These are phyloP conservation scores for Mystacides longicornis DNA, from an alignment of 2,888 invertebrate genomes.

Conservation along the genomic window DNA sequence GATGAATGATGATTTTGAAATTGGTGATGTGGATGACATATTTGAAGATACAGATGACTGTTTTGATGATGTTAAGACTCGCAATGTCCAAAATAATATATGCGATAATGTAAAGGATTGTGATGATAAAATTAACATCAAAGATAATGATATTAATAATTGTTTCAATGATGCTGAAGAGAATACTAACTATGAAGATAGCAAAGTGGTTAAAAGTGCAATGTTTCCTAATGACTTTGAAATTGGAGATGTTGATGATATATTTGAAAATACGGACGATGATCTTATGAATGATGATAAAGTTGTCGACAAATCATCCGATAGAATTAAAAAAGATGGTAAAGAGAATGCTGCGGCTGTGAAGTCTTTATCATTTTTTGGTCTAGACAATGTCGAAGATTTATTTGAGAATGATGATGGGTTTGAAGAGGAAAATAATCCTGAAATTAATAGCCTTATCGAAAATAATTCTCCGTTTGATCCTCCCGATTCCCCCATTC, in stretches of 20 bases:
- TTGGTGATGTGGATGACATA: slow-evolving; percentile 40
- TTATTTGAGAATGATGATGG: slow-evolving; percentile 35
- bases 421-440: neutral
- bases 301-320: neutral
- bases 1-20: slow-evolving; percentile 34
- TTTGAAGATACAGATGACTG: slow-evolving; percentile 31
- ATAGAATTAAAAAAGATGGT: too few relatives aligned
- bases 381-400: slow-evolving; percentile 44
- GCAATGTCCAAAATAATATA: neutral
- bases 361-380: slow-evolving; percentile 38
- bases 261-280: slow-evolving; percentile 33
- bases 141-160: neutral
- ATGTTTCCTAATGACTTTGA: slow-evolving; percentile 33
- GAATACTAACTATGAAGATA: neutral
- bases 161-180: neutral
- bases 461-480: neutral
- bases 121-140: neutral
- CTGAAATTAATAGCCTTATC: neutral
- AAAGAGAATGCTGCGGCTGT: slow-evolving; percentile 26
- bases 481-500: slow-evolving; percentile 11
- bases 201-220: neutral
- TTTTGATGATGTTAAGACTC: neutral
- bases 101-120: neutral
- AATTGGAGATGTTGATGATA: slow-evolving; percentile 39
- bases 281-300: neutral